phyloP scores from a whole-genome alignment of 1,140 invertebrate genomes.

The Drosophila lini region DNA sequence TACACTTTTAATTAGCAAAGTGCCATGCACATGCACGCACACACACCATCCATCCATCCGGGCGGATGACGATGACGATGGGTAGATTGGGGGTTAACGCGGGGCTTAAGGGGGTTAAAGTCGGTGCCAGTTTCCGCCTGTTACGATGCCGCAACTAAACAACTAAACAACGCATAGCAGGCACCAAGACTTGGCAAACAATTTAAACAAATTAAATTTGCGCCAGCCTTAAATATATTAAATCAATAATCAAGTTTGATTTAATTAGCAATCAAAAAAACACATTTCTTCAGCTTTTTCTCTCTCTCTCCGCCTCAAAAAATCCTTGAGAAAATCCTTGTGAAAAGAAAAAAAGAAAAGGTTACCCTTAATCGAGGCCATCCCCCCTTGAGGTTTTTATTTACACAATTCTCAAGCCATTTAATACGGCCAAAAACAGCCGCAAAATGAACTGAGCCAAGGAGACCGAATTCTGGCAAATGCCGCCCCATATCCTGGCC shows the following conservation, averaged over 20 bases:
- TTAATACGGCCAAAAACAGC: conserved; percentile 64
- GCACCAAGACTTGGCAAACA: neutral
- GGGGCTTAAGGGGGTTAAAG: conserved; percentile 12
- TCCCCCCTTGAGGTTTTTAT: conserved; percentile 60
- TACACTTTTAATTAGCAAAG: conserved; percentile 82
- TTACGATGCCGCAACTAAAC: conserved; percentile 40
- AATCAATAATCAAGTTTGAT: neutral
- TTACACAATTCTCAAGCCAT: conserved; percentile 69
- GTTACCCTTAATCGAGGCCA: conserved; percentile 33
- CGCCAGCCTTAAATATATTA: neutral
- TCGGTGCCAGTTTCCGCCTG: conserved; percentile 67
- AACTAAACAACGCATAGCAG: neutral
- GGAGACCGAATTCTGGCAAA: conserved; percentile 13
- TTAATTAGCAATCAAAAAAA: neutral
- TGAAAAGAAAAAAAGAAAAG: conserved; percentile 16
- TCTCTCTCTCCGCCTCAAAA: neutral
- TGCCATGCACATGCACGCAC: conserved; percentile 78
- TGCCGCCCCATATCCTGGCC: neutral
- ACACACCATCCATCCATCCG: conserved; percentile 7
- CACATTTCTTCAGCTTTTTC: neutral
- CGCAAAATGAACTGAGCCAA: conserved; percentile 73
- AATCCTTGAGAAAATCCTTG: neutral
- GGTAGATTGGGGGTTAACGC: neutral
- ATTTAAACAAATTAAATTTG: neutral
- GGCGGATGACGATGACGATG: conserved; percentile 13